Evolutionary conservation across 2,797 vertebrate species (phyloP), one percentile per base, ranked within the genome.

Genomic region (Silurus lanzhouensis): DNA sequence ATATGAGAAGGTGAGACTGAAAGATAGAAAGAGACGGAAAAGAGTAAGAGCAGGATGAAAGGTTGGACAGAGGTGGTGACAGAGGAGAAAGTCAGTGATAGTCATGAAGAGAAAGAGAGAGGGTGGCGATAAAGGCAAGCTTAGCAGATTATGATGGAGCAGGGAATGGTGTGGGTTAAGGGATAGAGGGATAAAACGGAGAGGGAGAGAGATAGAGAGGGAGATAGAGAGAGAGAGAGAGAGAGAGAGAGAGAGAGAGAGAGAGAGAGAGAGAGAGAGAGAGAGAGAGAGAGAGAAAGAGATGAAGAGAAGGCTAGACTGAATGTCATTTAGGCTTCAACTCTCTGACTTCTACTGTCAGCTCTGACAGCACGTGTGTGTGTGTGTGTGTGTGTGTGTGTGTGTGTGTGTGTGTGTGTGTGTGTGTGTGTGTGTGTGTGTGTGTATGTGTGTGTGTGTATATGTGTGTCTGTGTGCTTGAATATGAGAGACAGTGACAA

Each of bases 21-120:
- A 5, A 5, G 7, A 71, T 6, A 20, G 61, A 55, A n/a, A 10
- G 90, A 79, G 27, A 76, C 72, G 3, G 1, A 7, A 77, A 13
- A 20, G 60, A 64, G 44, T 10, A 89, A 80, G 27, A 83, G 83
- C 55, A 27, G 31, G 15, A 79, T 80, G 57, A 71, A 61, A 64
- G 60, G 27, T 7, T 57, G 66, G 78, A 74, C 64, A 81, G 80
- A 14, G 67, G 64, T 60, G 84, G 48, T 57, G 66, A 64, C 67
- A 86, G 85, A 88, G 76, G 63, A 74, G 81, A 77, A 67, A 55
- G 80, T 67, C 46, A 64, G 17, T 52, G n/a, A 57, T 44, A 48
- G 66, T 6, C 71, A 44, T 46, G 79, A 57, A 75, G 17, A 86
- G 46, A 52, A 68, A 67, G 27, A 52, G 81, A 61, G 22, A 31